Evolutionary conservation across 1,140 invertebrate genomes (phyloP), one percentile per base, ranked within the genome.

Genomic region (Hypsibius dujardini): DNA sequence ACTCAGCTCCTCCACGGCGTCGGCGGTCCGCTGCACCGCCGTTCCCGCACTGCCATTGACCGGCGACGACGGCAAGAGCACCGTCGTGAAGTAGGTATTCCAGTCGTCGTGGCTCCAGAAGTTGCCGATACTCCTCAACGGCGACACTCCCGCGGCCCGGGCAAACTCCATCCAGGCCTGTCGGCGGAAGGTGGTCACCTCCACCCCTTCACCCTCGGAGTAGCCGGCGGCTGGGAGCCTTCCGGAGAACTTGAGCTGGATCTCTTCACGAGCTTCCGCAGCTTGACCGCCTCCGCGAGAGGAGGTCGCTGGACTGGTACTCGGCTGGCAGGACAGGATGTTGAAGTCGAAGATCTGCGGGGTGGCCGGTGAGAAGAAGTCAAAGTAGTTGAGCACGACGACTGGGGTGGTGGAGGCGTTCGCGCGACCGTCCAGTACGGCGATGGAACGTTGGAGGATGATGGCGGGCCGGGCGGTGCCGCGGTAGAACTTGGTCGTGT

Each of bases 81-180:
- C 62, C 3, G 62, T 67, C 7, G 62, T 67, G 42, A 67, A 67
- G 42, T 67, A 67, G 3, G 7, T 67, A 42, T 42, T 67, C 7
- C 7, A 67, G 45, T 67, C 62, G 62, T 67, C 62, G 7, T 42
- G 42, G 42, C 62, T 67, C 62, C 62, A 67, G 62, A 67, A 67
- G 62, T 67, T 67, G 3, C 62, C 62, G 3, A 67, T 42, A 42
- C 62, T 67, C 3, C 62, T 12, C 62, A 67, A 3, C 42, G 62
- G 7, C 12, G 7, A 14, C 3, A 67, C 45, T 7, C 42, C 42
- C 62, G 42, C 42, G 42, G 62, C 62, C 3, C 3, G 3, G 7
- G 62, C 45, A 7, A 67, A 3, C 3, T 7, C 62, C 7, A 14
- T 67, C 62, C 62, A 67, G 12, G 42, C 42, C 3, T 67, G 7